phyloP scores from a whole-genome alignment of 2,888 invertebrate species.

The Hemicrepidius hirtus region DNA sequence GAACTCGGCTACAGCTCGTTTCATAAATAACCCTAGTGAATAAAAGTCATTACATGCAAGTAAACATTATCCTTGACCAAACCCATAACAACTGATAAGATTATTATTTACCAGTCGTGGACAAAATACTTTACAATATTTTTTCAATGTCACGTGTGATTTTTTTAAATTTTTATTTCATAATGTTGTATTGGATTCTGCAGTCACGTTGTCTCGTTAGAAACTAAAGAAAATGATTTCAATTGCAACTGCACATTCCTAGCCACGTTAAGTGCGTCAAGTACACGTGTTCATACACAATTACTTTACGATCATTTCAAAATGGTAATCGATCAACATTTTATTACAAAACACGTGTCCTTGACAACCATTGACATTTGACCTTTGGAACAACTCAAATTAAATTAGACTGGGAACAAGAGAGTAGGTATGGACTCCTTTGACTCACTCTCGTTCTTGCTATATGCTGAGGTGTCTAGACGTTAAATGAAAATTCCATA shows the following conservation, averaged over 20 bases:
- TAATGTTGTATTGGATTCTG: not conserved
- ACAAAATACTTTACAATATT: too few species aligned
- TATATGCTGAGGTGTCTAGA: not conserved
- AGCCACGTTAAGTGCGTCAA: conserved; percentile 2
- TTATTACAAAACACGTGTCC: not conserved
- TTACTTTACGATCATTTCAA: not conserved
- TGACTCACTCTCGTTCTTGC: not conserved
- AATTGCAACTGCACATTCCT: not conserved
- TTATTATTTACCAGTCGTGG: too few species aligned
- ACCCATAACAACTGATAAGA: too few species aligned
- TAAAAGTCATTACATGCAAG: too few species aligned
- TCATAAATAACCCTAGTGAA: too few species aligned
- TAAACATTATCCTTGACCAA: too few species aligned
- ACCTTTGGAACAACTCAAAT: conserved; percentile 1
- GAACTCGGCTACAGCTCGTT: too few species aligned
- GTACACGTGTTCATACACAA: not conserved
- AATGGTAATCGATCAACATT: too few species aligned
- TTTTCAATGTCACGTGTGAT: too few species aligned
- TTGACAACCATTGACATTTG: not conserved
- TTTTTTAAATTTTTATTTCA: too few species aligned
- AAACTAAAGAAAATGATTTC: not conserved
- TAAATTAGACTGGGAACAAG: not conserved
- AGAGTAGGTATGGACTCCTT: not conserved
- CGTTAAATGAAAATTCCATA: conserved; percentile 5
- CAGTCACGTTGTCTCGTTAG: not conserved